Base-by-base conservation (phyloP, 2,113 vertebrate genomes). In the Semnornis frantzii region DNA sequence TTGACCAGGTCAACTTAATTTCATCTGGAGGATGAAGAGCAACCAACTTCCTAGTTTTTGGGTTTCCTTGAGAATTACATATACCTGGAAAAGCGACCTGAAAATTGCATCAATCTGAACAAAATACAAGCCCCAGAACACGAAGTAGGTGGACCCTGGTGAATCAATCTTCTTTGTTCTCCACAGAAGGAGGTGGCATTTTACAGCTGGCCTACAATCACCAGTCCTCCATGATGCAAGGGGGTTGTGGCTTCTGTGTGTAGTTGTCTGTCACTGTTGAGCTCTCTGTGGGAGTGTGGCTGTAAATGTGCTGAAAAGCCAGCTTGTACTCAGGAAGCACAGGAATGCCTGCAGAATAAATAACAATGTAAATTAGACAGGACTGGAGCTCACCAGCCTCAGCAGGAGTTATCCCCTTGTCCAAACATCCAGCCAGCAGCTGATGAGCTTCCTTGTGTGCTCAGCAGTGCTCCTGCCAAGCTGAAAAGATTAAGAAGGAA, bases 381-480 rank as follows among this genome's bases (percentile, higher is more conserved):
- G 95, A 94, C 70, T 91, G 82, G 79, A 93, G 80, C 72, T 96
- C 89, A 92, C 92, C 86, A 95, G 91, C 87, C 96, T 86, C 95
- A 96, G 96, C 95, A 96, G 95, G 96, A 94, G 92, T 95, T 96
- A 96, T 93, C 82, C 91, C 92, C 92, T 95, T 96, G 95, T 96
- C 95, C 92, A 96, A 96, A 96, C 89, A 96, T 44, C 92, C 87
- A 96, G 89, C 94, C 75, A 91, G 91, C 87, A 87, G 94, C 94
- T 91, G 94, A 96, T 94, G 96, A 95, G 91, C 91, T 96, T 95
- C 94, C 92, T 94, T 96, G 96, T 96, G 92, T 93, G 94, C 94
- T 94, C 91, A 96, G 92, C 91, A 82, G 92, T 85, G 89, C 28
- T 93, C 72, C 95, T 94, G 92, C 89, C 95, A 95, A 94, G 28